phyloP scores from a whole-genome alignment of 2,888 invertebrate genomes.

The Thera britannica region DNA sequence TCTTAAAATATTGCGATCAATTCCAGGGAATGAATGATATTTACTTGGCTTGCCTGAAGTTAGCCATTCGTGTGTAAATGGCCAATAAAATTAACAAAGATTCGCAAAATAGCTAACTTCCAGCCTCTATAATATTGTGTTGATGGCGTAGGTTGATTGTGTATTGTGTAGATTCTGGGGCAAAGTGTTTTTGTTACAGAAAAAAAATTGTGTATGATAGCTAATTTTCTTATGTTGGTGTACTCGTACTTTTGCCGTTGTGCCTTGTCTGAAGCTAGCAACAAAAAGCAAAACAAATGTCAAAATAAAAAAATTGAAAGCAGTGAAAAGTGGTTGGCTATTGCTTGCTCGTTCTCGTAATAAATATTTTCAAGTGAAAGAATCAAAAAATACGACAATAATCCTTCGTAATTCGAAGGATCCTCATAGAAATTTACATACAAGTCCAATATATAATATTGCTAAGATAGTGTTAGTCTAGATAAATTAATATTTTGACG shows the following conservation, averaged over 20 bases:
- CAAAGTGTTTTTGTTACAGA: too few relatives aligned
- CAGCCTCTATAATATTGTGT: too few relatives aligned
- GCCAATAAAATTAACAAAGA: too few relatives aligned
- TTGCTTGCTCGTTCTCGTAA: slow-evolving; percentile 48
- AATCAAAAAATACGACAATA: slow-evolving; percentile 58
- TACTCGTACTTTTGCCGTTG: neutral
- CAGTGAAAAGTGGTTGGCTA: slow-evolving; percentile 62
- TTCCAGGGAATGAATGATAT: too few relatives aligned
- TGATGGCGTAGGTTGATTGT: too few relatives aligned
- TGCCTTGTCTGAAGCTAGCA: slow-evolving; percentile 14
- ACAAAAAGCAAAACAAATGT: slow-evolving; percentile 61
- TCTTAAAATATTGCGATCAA: neutral
- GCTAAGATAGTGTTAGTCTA: slow-evolving; percentile 58
- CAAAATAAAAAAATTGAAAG: slow-evolving; percentile 64
- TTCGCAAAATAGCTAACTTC: too few relatives aligned
- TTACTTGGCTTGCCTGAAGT: too few relatives aligned
- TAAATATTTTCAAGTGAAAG: slow-evolving; percentile 67
- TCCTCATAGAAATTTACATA: slow-evolving; percentile 62
- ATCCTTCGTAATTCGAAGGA: slow-evolving; percentile 71
- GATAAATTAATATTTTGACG: slow-evolving; percentile 67
- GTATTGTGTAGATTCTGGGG: too few relatives aligned
- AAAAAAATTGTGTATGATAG: neutral
- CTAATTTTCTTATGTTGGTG: neutral
- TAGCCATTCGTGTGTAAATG: too few relatives aligned
- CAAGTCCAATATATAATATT: slow-evolving; percentile 58